Base-by-base conservation (phyloP, 2,113 vertebrate genomes). In the Elgaria multicarinata region DNA sequence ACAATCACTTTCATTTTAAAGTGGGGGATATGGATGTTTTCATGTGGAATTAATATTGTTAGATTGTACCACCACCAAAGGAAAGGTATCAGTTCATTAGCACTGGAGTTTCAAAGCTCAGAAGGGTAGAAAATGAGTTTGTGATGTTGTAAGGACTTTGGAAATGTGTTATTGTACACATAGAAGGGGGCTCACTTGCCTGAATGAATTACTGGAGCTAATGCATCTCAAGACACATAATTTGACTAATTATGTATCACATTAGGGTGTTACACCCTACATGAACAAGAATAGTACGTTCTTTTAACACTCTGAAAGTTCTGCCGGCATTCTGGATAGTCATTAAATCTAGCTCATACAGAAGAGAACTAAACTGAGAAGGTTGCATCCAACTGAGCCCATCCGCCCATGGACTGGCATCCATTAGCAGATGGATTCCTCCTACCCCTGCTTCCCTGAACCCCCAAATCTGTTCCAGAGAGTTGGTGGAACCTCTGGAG, bases 1-100 rank as follows among this genome's bases (percentile, higher is more conserved):
- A 36, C 87, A 74, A 87, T 36, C 93, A 86, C 2, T 85, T 96
- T 93, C 86, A 83, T 92, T 95, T 93, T 87, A 39, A 91, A 94
- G 90, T n/a, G 74, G n/a, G 91, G 42, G 46, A 64, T 1, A 62
- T 62, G 58, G 55, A 88, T n/a, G 77, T 62, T 53, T 82, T 92
- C 93, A 20, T 58, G 86, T 90, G 50, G 80, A 92, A 90, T 91
- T 94, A 94, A 92, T 92, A 91, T 33, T 89, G 55, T 31, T 94
- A 44, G 90, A 78, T 62, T 90, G 55, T 87, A 28, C 53, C 69
- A 9, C 74, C 90, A 83, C 87, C 13, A 26, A 86, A 90, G 50
- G 89, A 83, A 93, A 95, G 87, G 13, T 79, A 88, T 50, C 18
- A n/a, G 67, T 62, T 89, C 71, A 84, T 83, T 87, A 90, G 67